A percentile compares a stretch with the other conserved stretches of the same genome.
Evolutionary conservation across 2,888 invertebrate genomes (phyloP).

Genomic region (Branchipolynoe longqiensis): DNA sequence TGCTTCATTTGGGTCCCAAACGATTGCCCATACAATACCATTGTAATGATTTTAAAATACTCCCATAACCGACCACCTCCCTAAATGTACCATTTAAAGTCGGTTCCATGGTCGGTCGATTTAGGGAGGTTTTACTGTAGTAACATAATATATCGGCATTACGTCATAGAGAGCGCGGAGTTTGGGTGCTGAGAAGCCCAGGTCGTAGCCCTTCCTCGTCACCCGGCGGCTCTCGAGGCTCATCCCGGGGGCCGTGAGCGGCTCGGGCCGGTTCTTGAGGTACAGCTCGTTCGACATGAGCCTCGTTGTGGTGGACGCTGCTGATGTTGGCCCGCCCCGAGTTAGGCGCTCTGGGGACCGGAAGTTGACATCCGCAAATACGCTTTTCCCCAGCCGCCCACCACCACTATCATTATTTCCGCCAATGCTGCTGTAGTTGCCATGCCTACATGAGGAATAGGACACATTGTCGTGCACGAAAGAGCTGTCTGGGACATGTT

Average conservation of each 20-base stretch:
- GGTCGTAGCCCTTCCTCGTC: slow-evolving; percentile 76
- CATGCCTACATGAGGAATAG: neutral
- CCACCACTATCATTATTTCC: no score
- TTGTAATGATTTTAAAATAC: neutral
- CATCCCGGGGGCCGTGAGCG: slow-evolving; percentile 67
- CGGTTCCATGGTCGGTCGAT: no score
- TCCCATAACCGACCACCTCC: no score
- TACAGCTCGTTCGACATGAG: slow-evolving; percentile 57
- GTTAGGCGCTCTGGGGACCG: no score
- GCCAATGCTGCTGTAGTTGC: neutral
- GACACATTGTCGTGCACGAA: neutral
- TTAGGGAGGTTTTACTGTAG: no score
- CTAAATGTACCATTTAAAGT: no score
- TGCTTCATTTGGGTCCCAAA: no score
- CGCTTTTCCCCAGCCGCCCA: neutral
- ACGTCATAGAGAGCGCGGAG: slow-evolving; percentile 78
- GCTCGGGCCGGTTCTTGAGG: slow-evolving; percentile 63
- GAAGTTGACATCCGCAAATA: no score
- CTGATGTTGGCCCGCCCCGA: no score
- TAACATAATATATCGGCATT: slow-evolving; percentile 67
- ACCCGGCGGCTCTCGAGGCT: slow-evolving; percentile 76
- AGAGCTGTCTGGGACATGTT: neutral
- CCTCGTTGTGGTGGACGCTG: neutral
- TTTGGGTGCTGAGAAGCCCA: slow-evolving; percentile 75
- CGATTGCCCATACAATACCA: no score